Evolutionary conservation across 1,140 invertebrate species (phyloP).

Genomic region (Sinonovacula constricta): DNA sequence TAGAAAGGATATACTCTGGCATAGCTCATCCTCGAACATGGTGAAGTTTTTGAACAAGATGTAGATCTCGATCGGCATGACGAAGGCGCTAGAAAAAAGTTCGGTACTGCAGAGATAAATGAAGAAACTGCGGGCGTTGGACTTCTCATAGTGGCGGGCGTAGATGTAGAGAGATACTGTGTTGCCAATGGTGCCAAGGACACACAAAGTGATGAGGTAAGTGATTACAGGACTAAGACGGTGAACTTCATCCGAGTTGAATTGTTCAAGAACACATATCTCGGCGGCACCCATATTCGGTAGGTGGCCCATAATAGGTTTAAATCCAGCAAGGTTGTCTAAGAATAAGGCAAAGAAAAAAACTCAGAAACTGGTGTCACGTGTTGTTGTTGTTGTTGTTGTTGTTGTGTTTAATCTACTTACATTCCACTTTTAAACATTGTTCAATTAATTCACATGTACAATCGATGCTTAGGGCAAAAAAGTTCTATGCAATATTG

Average conservation of each 20-base stretch:
- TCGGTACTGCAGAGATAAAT: neutral
- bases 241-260: neutral
- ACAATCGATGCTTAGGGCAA: too few relatives aligned
- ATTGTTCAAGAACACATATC: neutral
- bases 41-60: neutral
- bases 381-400: too few relatives aligned
- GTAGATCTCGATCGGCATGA: neutral
- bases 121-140: neutral
- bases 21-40: neutral
- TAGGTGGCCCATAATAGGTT: too few relatives aligned
- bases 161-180: neutral
- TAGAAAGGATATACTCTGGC: neutral
- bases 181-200: neutral
- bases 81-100: neutral
- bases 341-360: too few relatives aligned
- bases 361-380: too few relatives aligned
- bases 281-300: neutral
- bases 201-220: neutral
- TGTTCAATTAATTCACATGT: too few relatives aligned
- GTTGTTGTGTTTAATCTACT: too few relatives aligned
- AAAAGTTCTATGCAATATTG: too few relatives aligned
- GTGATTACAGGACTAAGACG: neutral
- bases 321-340: too few relatives aligned
- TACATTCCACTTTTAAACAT: too few relatives aligned
- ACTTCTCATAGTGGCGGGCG: neutral